These are phyloP conservation scores for Sylvietta virens DNA, from an alignment of 2,113 vertebrate species.

Conservation along the genomic window DNA sequence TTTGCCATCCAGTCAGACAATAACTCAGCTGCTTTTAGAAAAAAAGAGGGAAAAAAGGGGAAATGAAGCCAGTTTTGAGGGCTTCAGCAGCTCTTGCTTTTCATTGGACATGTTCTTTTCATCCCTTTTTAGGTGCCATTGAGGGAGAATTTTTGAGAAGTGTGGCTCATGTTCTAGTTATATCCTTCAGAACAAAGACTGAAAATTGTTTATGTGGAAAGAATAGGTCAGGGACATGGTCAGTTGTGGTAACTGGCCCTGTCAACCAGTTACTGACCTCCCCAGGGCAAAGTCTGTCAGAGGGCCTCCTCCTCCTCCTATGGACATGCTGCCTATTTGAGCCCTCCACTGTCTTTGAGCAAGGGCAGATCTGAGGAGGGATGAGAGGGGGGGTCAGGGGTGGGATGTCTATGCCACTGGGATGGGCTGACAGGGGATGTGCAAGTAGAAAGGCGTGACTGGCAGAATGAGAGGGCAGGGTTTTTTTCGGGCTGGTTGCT, in stretches of 20 bases:
- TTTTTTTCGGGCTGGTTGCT: background rate
- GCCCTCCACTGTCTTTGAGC: background rate
- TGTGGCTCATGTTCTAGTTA: background rate
- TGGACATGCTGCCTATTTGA: background rate
- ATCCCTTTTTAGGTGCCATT: background rate
- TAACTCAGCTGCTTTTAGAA: background rate
- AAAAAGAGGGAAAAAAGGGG: fast-evolving
- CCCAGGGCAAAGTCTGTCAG: background rate
- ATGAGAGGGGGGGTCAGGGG: fast-evolving
- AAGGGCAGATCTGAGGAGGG: background rate
- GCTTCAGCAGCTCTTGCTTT: background rate
- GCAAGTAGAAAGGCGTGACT: background rate
- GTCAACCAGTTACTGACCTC: background rate
- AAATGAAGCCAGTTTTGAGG: background rate
- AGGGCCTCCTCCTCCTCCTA: background rate
- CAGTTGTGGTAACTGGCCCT: background rate
- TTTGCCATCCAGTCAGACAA: background rate
- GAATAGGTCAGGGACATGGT: background rate
- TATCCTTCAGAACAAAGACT: background rate
- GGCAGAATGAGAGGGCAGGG: background rate
- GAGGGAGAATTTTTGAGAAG: background rate
- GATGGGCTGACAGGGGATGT: background rate
- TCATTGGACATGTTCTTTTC: background rate
- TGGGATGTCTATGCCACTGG: background rate
- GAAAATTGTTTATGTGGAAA: background rate